Evolutionary conservation across 2,113 vertebrate genomes (phyloP).

Genomic region (Rhinolophus sinicus): DNA sequence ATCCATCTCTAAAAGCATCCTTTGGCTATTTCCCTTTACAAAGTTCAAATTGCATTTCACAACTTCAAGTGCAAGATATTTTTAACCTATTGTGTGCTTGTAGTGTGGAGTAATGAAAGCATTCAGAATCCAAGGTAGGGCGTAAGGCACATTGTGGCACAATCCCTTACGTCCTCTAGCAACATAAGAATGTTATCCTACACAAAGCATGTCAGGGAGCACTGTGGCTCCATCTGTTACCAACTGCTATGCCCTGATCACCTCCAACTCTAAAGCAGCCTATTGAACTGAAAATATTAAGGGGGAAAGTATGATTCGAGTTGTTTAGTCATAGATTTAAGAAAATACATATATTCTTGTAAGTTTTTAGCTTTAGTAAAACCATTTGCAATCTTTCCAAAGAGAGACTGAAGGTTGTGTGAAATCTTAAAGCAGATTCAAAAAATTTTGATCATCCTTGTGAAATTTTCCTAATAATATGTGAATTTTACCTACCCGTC

Average conservation of each 20-base stretch:
- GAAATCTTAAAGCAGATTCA: background rate
- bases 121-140: background rate
- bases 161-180: background rate
- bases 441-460: background rate
- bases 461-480: background rate
- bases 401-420: background rate
- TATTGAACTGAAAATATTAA: slow-evolving; percentile 11
- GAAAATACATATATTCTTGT: background rate
- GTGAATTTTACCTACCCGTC: background rate
- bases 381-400: background rate
- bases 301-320: background rate
- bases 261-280: background rate
- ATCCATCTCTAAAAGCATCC: background rate
- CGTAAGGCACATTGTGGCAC: background rate
- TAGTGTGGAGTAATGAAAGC: slow-evolving; percentile 1
- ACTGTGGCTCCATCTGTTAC: background rate
- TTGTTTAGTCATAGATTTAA: slow-evolving; percentile 4
- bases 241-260: background rate
- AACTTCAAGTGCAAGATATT: slow-evolving; percentile 9
- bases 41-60: slow-evolving; percentile 33
- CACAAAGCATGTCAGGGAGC: background rate
- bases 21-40: slow-evolving; percentile 23
- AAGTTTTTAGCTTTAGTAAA: background rate
- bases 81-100: slow-evolving; percentile 8
- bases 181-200: background rate